phyloP scores from a whole-genome alignment of 2,113 vertebrate species.

The Ophiodon elongatus region DNA sequence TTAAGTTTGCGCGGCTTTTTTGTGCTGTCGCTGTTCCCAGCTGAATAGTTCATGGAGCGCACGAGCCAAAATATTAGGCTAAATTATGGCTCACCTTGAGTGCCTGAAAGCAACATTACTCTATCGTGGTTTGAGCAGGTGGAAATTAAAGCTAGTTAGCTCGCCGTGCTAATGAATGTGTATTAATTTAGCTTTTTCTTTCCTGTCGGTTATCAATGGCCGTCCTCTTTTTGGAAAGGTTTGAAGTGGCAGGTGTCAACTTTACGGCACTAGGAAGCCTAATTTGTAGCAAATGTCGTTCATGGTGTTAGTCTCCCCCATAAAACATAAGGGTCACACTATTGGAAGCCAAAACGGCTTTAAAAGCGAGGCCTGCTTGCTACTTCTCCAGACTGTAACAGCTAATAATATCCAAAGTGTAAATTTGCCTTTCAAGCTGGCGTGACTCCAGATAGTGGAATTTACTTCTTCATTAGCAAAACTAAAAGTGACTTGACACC shows the following conservation, averaged over 20 bases:
- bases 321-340: slow-evolving; percentile 69
- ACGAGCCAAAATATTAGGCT: not conserved
- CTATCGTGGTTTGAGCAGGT: not conserved
- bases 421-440: slow-evolving; percentile 33
- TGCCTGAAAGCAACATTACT: not conserved
- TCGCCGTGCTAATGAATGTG: slow-evolving; percentile 7
- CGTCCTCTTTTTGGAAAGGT: slow-evolving; percentile 41
- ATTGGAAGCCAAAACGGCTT: slow-evolving; percentile 42
- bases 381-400: slow-evolving; percentile 4
- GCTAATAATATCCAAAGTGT: slow-evolving; percentile 12
- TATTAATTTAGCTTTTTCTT: slow-evolving; percentile 2
- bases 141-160: not conserved
- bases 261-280: slow-evolving; percentile 72
- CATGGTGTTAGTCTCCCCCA: slow-evolving; percentile 55
- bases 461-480: not conserved
- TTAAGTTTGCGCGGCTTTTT: not conserved
- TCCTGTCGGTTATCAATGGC: not conserved
- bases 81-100: not conserved
- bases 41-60: not conserved
- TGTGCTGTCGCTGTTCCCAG: not conserved
- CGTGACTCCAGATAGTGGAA: not conserved
- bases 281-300: slow-evolving; percentile 80
- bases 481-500: not conserved
- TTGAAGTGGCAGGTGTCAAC: slow-evolving; percentile 80
- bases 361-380: slow-evolving; percentile 21